Conservation (phyloP, 2,113 vertebrate genomes). For the Chlorocebus sabaeus region DNA sequence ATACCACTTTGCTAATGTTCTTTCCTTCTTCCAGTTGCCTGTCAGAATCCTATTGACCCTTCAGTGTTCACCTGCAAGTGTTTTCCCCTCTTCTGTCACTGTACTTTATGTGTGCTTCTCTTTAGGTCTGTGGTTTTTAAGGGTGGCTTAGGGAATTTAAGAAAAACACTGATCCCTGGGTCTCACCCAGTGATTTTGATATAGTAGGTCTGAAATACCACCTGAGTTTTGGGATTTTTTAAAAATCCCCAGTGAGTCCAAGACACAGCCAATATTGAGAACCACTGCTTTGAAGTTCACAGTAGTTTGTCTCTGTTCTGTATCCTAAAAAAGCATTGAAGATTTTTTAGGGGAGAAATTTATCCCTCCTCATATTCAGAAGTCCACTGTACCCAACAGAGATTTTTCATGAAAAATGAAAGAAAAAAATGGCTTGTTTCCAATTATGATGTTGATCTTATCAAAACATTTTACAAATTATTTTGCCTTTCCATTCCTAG, state of each 20-base stretch:
- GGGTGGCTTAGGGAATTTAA: not conserved
- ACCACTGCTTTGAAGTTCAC: not conserved
- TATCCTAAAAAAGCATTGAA: not conserved
- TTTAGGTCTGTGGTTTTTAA: not conserved
- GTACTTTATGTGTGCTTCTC: not conserved
- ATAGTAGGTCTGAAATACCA: not conserved
- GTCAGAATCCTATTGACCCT: not conserved
- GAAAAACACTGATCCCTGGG: not conserved
- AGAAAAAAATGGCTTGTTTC: not conserved
- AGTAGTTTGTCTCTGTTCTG: not conserved
- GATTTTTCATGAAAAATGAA: not conserved
- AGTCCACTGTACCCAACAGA: not conserved
- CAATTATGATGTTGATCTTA: not conserved
- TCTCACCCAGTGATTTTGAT: not conserved
- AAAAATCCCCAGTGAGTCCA: not conserved
- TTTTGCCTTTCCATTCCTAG: not conserved
- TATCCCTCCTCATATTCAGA: not conserved
- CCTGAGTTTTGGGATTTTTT: not conserved
- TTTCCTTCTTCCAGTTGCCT: not conserved
- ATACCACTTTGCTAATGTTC: not conserved
- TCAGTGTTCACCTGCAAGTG: not conserved
- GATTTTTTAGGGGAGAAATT: not conserved
- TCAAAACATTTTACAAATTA: not conserved
- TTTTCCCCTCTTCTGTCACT: too few species aligned
- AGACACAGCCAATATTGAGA: not conserved